Evolutionary conservation across 2,888 invertebrate species (phyloP).

Genomic region (Caenorhabditis uteleia): DNA sequence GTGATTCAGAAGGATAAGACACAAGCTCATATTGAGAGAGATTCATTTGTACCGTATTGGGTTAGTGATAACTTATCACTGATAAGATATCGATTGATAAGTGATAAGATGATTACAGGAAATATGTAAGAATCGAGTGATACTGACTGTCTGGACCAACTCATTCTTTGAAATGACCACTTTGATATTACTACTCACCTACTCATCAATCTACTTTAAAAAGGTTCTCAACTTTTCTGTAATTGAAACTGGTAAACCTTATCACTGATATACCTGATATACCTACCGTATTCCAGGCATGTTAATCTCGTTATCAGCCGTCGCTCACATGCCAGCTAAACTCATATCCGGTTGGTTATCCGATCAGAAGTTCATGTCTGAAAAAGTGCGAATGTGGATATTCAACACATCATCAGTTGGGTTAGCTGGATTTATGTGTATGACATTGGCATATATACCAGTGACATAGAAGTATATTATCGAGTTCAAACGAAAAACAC

Average conservation of each 20-base stretch:
- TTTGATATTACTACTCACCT: slow-evolving; percentile 63
- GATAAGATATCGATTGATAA: neutral
- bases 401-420: slow-evolving; percentile 60
- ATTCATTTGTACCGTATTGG: slow-evolving; percentile 62
- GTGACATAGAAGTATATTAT: slow-evolving; percentile 32
- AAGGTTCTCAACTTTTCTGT: slow-evolving; percentile 55
- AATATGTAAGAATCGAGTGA: slow-evolving; percentile 57
- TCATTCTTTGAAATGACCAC: slow-evolving; percentile 63
- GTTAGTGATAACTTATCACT: slow-evolving; percentile 4
- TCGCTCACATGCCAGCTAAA: slow-evolving; percentile 54
- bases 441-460: slow-evolving; percentile 50
- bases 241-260: slow-evolving; percentile 51
- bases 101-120: slow-evolving; percentile 42
- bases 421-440: slow-evolving; percentile 48
- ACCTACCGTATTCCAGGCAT: slow-evolving; percentile 31
- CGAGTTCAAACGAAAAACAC: no score
- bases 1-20: slow-evolving; percentile 60
- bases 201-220: slow-evolving; percentile 60
- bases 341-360: slow-evolving; percentile 55
- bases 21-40: slow-evolving; percentile 57
- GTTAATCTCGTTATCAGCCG: slow-evolving; percentile 32
- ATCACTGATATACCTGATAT: no score
- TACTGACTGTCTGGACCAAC: slow-evolving; percentile 60
- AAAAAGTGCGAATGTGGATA: slow-evolving; percentile 50
- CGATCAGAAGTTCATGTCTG: slow-evolving; percentile 48